A percentile compares a stretch with the other conserved stretches of the same genome.
Evolutionary conservation across 2,797 vertebrate species (phyloP).

Genomic region (Neosalanx taihuensis): DNA sequence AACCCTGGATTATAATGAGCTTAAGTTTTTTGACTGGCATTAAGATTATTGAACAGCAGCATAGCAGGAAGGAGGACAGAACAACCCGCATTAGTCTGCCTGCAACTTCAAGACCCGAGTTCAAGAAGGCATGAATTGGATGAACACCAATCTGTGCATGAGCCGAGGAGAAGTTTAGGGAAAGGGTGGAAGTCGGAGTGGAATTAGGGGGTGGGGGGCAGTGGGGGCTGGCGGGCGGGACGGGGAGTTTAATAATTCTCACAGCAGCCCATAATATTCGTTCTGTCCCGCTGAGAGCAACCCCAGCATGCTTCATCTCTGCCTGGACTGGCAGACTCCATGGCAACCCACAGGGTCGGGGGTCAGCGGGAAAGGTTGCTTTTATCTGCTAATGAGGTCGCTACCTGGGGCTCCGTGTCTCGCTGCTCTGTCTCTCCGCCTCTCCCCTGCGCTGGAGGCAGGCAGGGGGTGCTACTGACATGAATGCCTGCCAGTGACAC

Average conservation of each 20-base stretch:
- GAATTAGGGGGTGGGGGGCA: neutral
- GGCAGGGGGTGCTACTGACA: constrained; percentile 21
- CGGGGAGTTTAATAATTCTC: constrained; percentile 53
- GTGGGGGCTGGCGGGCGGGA: neutral
- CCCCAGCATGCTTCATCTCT: constrained; percentile 64
- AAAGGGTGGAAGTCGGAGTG: constrained; percentile 12
- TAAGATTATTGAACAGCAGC: constrained; percentile 48
- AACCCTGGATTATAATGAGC: constrained; percentile 46
- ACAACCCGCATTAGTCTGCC: constrained; percentile 38
- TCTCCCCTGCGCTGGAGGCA: constrained; percentile 8
- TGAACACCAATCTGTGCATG: constrained; percentile 22
- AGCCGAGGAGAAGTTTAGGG: constrained; percentile 11
- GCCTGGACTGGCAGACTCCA: constrained; percentile 70
- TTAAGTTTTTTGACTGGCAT: constrained; percentile 47
- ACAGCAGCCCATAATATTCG: constrained; percentile 57
- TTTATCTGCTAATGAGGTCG: constrained; percentile 81
- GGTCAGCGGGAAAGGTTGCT: constrained; percentile 75
- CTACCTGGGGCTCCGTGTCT: constrained; percentile 72
- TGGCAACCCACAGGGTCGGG: constrained; percentile 71
- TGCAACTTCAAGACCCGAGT: constrained; percentile 28
- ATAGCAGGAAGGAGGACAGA: constrained; percentile 42
- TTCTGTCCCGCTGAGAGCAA: constrained; percentile 52
- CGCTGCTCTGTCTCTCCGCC: constrained; percentile 49
- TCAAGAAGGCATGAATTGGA: constrained; percentile 38
- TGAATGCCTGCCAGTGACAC: constrained; percentile 66